Evolutionary conservation across 2,113 vertebrate species (phyloP), one percentile per base, ranked within the genome.

Genomic region (Okapia johnstoni): DNA sequence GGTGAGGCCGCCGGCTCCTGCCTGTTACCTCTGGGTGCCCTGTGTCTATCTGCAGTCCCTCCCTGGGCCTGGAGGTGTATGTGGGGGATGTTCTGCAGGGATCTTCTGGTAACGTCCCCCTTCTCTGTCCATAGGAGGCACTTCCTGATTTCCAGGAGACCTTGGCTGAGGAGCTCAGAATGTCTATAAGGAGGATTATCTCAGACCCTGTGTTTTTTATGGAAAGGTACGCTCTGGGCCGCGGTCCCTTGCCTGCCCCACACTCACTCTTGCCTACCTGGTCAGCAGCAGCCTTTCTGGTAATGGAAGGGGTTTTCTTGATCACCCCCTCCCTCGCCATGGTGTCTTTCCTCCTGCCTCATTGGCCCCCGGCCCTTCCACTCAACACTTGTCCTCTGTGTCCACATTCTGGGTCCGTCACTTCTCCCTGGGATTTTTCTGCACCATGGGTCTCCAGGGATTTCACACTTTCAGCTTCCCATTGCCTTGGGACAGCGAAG

Each of bases 111-210:
- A 30, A 30, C 7, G 33, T 28, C 10, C 19, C 40, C 17, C 12
- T 1, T 86, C 54, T 57, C 28, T 21, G 14, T 76, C 6, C 0
- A 2, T 30, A 96, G 96, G 86, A 58, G 3, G 46, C 58, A 1
- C 76, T 87, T 90, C 94, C 95, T 33, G 60, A 70, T 30, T 85
- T 93, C 17, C 97, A 99, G 98, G 98, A 99, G 94, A 99, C 99
- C 0, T 98, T 99, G 96, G 99, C 99, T 0, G 99, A 99, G 3
- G 99, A 99, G 98, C 99, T 99, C 81, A 99, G 99, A 93, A 99
- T 98, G 19, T 99, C 98, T 7, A 99, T 99, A 98, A 99, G 99
- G 60, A 99, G 99, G 98, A 98, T 99, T 9, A 70, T 98, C 99
- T 17, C 99, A 99, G 97, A 99, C 92, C 98, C 99, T 1, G 95